Evolutionary conservation across 2,888 invertebrate species (phyloP), one percentile per base, ranked within the genome.

Genomic region (Cremastinae sp.): DNA sequence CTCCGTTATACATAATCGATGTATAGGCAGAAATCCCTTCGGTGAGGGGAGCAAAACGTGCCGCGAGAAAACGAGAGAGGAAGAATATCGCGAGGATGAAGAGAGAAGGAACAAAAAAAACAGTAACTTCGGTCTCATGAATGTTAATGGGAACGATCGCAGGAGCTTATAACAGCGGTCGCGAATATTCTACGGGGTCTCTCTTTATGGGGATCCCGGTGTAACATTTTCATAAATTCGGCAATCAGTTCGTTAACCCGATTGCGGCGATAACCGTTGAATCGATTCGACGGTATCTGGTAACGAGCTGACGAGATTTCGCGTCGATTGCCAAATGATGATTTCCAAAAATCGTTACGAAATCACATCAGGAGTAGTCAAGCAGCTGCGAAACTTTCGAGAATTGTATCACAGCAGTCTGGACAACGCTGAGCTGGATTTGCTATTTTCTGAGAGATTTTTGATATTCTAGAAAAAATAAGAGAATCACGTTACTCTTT

Each of bases 191-290:
- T 69, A 77, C 72, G 39, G 69, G 28, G 70, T 75, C 79, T 74
- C 75, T 68, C 78, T 59, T 74, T 77, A 73, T 80, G 74, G 78
- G 73, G 79, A 76, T 78, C 66, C 73, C 69, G 62, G 37, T 2
- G 47, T 20, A 12, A 53, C 18, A 85, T 84, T 83, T 81, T 82
- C 86, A 87, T 86, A 84, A 86, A 85, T 86, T 86, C 84, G 83
- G 81, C 83, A 84, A 85, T 84, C 83, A 84, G 72, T 80, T 80
- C 82, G 20, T 80, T 84, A 80, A 82, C 79, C 47, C 69, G 62
- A 73, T 73, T 61, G 64, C 39, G 37, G 47, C 66, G 61, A 56
- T 71, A 55, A 39, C 53, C 22, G 47, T 22, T 51, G 16, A 22
- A 5, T 47, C 7, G 20, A 28, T 59, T 62, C 9, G 2, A 14